phyloP scores from a whole-genome alignment of 2,797 vertebrate genomes.

The Melanotaenia pygmaea region DNA sequence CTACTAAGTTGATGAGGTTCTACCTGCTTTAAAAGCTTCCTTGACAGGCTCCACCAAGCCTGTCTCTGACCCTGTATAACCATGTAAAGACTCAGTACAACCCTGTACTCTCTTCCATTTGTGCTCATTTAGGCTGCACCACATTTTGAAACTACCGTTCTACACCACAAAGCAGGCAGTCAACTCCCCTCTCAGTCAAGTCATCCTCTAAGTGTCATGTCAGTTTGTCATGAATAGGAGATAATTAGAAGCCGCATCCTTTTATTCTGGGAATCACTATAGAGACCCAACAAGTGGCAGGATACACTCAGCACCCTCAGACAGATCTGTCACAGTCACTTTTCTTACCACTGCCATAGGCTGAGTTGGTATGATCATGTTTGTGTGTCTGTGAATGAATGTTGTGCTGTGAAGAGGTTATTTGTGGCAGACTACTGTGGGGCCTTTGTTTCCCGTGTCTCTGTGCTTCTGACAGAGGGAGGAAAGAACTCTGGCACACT shows the following conservation, averaged over 20 bases:
- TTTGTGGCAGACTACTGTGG: conserved; percentile 79
- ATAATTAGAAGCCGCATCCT: conserved; percentile 75
- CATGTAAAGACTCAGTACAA: background rate
- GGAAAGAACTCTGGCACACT: conserved; percentile 69
- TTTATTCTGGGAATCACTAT: conserved; percentile 61
- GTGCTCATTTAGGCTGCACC: conserved; percentile 52
- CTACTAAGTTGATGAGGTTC: conserved; percentile 14
- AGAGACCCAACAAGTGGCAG: conserved; percentile 72
- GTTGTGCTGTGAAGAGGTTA: conserved; percentile 69
- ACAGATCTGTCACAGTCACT: conserved; percentile 54
- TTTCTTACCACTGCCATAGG: conserved; percentile 52
- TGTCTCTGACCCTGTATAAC: conserved; percentile 20
- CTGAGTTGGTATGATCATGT: conserved; percentile 39
- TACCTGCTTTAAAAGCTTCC: conserved; percentile 37
- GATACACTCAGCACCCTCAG: conserved; percentile 47
- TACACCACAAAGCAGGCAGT: conserved; percentile 60
- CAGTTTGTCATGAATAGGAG: conserved; percentile 65
- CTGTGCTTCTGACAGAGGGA: conserved; percentile 72
- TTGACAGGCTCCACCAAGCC: conserved; percentile 14
- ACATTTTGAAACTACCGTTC: conserved; percentile 55
- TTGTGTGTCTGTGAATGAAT: conserved; percentile 50
- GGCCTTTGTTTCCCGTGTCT: conserved; percentile 74
- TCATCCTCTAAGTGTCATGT: conserved; percentile 54
- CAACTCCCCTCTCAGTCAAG: conserved; percentile 60
- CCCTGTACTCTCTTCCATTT: conserved; percentile 21